Conservation (phyloP, 2,113 vertebrate genomes). For the Pao palembangensis region DNA sequence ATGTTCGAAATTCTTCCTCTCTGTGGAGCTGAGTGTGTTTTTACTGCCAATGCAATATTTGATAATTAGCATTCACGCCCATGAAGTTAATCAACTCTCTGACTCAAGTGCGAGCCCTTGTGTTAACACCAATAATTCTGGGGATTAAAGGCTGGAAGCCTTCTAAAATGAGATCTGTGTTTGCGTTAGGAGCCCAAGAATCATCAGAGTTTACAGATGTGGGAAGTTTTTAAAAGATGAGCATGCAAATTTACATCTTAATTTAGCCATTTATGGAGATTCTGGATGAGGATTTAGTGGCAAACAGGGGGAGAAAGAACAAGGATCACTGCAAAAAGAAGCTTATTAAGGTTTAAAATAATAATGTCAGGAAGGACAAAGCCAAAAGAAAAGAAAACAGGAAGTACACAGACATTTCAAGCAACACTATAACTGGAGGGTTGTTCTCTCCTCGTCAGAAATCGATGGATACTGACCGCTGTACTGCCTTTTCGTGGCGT, state of each 20-base stretch:
- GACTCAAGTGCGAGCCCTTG: constrained; percentile 52
- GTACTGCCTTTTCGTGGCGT: constrained; percentile 95
- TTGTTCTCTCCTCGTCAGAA: constrained; percentile 82
- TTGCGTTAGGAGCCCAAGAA: constrained; percentile 35
- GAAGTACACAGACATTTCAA: constrained; percentile 60
- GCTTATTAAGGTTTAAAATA: constrained; percentile 35
- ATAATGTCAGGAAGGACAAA: constrained; percentile 53
- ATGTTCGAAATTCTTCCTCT: too few species aligned
- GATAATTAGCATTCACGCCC: constrained; percentile 35
- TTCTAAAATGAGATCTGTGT: constrained; percentile 41
- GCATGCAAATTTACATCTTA: constrained; percentile 42
- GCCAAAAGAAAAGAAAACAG: constrained; percentile 31
- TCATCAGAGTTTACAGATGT: constrained; percentile 32
- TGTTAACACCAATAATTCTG: constrained; percentile 38
- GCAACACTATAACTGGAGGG: constrained; percentile 33
- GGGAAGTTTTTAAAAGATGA: constrained; percentile 32
- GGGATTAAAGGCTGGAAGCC: constrained; percentile 43
- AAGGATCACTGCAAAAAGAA: constrained; percentile 38
- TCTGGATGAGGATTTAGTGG: constrained; percentile 48
- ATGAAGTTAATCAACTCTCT: constrained; percentile 26
- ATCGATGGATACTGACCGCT: constrained; percentile 98
- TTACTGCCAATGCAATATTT: constrained; percentile 59
- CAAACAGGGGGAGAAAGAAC: constrained; percentile 31
- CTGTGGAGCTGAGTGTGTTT: background rate
- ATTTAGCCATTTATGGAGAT: constrained; percentile 40